These are phyloP conservation scores for Augochlora pura DNA, from an alignment of 1,140 invertebrate genomes.

Conservation along the genomic window DNA sequence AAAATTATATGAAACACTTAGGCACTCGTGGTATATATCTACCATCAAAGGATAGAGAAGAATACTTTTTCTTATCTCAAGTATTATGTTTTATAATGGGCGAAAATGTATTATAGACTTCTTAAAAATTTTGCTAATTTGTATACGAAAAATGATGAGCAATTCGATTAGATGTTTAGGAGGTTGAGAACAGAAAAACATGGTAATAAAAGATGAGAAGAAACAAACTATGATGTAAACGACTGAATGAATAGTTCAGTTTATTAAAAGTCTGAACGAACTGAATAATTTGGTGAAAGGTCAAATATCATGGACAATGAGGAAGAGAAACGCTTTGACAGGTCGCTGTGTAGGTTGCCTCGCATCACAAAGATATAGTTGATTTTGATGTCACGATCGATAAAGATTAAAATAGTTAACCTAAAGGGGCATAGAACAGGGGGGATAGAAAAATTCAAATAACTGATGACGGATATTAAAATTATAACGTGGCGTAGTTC, in stretches of 20 bases:
- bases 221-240: not conserved
- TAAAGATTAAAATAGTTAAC: slow-evolving; percentile 47
- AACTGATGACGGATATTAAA: slow-evolving; percentile 12
- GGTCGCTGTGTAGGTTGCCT: slow-evolving; percentile 57
- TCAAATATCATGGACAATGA: slow-evolving; percentile 28
- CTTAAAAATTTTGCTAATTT: not conserved
- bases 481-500: slow-evolving; percentile 38
- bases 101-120: too few relatives aligned
- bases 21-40: too few relatives aligned
- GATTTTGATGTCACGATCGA: slow-evolving; percentile 36
- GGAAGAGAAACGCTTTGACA: slow-evolving; percentile 56
- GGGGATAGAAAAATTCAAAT: slow-evolving; percentile 21
- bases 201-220: not conserved
- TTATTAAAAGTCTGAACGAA: not conserved
- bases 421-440: slow-evolving; percentile 19
- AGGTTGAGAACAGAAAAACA: too few relatives aligned
- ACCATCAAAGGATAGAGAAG: too few relatives aligned
- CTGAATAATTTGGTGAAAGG: slow-evolving; percentile 29
- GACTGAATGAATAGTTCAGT: slow-evolving; percentile 35
- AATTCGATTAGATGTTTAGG: not conserved
- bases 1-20: too few relatives aligned
- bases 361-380: slow-evolving; percentile 46
- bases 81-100: too few relatives aligned
- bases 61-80: too few relatives aligned
- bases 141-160: too few relatives aligned